These are phyloP conservation scores for Celastrina argiolus DNA, from an alignment of 2,888 invertebrate species.

Conservation along the genomic window DNA sequence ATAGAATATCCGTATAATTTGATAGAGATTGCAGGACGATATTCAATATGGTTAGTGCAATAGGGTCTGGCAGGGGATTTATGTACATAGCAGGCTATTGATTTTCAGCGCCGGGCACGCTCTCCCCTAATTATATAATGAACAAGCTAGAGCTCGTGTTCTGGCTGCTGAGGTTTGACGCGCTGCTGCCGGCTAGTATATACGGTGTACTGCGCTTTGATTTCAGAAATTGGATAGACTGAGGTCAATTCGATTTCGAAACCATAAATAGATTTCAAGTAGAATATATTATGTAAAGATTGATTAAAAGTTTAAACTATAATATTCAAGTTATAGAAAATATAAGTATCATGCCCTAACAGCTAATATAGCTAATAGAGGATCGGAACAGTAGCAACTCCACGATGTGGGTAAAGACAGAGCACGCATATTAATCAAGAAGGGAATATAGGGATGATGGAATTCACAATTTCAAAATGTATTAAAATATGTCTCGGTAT, in stretches of 20 bases:
- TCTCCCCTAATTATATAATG: not conserved
- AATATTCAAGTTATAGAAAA: too few species aligned
- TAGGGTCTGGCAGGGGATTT: not conserved
- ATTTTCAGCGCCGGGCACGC: not conserved
- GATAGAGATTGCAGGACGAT: not conserved
- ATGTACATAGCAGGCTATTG: constrained; percentile 2
- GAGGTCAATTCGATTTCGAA: not conserved
- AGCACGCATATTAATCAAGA: too few species aligned
- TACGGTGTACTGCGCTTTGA: not conserved
- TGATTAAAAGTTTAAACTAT: too few species aligned
- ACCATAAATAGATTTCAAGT: not conserved
- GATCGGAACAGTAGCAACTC: too few species aligned
- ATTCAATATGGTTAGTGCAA: not conserved
- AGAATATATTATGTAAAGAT: not conserved
- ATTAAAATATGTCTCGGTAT: not conserved
- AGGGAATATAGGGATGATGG: too few species aligned
- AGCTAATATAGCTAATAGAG: too few species aligned
- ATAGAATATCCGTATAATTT: not conserved
- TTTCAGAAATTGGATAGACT: not conserved
- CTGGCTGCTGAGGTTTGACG: not conserved
- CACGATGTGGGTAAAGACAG: too few species aligned
- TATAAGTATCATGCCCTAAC: too few species aligned
- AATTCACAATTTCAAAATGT: too few species aligned
- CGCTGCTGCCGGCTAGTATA: not conserved
- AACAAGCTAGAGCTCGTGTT: not conserved